Evolutionary conservation across 2,797 vertebrate genomes (phyloP), one percentile per base, ranked within the genome.

Genomic region (Halcyon leucocephala): DNA sequence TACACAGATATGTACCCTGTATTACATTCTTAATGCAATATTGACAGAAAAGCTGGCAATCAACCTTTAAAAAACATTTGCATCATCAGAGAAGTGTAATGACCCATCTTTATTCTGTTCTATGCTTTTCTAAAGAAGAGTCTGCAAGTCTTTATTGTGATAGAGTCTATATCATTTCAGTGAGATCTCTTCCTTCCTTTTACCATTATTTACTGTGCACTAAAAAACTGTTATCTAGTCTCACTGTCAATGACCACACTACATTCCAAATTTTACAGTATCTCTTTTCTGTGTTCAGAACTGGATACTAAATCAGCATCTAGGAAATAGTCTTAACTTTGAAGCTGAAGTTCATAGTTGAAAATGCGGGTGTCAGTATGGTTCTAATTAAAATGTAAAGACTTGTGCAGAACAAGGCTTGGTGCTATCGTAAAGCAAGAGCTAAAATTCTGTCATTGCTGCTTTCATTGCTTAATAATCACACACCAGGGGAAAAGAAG

Each of bases 361-460:
- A 69, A 93, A 95, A 95, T 74, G 89, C 7, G 92, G 95, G 95
- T 96, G 90, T 96, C 77, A 87, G 81, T 95, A 41, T 94, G 88
- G 84, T 86, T 97, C 96, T 97, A 97, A 95, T 96, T 94, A 95
- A 96, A 97, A 96, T n/a, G 58, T 83, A 92, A 95, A 94, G 91
- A 71, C 60, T 97, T 41, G 17, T 82, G 71, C 29, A 90, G 71
- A 95, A 89, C 92, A 93, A 91, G 93, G 26, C 76, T 97, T 93
- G 77, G 71, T 90, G 69, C 89, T 90, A 41, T 51, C 37, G 58
- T 72, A 74, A 96, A 97, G 85, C 67, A 83, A 89, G 69, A 77
- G 67, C 85, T 90, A 96, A 84, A 92, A 82, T 89, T 93, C 94
- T 97, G 84, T 66, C 81, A 84, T 39, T 89, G 64, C 66, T 82